These are phyloP conservation scores for Plecturocebus donacophilus DNA, from an alignment of 2,113 vertebrate genomes.

Conservation along the genomic window DNA sequence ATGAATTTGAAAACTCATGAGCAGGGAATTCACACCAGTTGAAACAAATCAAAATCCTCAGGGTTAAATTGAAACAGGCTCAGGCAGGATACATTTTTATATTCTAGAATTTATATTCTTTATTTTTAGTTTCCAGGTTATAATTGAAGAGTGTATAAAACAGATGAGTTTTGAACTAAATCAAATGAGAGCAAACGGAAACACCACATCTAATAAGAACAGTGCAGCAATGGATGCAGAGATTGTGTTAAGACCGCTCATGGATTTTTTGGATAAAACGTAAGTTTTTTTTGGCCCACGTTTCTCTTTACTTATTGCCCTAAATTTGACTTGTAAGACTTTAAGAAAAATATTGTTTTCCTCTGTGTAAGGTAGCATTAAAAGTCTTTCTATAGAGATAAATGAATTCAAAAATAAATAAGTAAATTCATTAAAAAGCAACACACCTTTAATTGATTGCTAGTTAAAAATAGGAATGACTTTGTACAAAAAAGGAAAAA, in stretches of 20 bases:
- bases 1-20: not conserved
- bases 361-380: not conserved
- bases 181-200: constrained; percentile 91
- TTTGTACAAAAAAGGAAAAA: not conserved
- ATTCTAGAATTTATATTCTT: constrained; percentile 28
- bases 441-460: not conserved
- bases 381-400: not conserved
- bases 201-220: constrained; percentile 87
- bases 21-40: not conserved
- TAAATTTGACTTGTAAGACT: not conserved
- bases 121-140: constrained; percentile 90
- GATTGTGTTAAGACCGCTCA: constrained; percentile 93
- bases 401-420: not conserved
- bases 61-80: not conserved
- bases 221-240: constrained; percentile 95
- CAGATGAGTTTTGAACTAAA: constrained; percentile 96
- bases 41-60: not conserved
- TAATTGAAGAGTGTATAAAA: constrained; percentile 95
- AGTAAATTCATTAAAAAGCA: not conserved
- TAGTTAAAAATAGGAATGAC: not conserved
- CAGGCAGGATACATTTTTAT: not conserved
- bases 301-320: not conserved
- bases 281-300: constrained; percentile 74
- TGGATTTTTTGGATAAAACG: constrained; percentile 99
- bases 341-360: not conserved